Evolutionary conservation across 2,888 invertebrate species (phyloP), one percentile per base, ranked within the genome.

Genomic region (Hemaris fuciformis): DNA sequence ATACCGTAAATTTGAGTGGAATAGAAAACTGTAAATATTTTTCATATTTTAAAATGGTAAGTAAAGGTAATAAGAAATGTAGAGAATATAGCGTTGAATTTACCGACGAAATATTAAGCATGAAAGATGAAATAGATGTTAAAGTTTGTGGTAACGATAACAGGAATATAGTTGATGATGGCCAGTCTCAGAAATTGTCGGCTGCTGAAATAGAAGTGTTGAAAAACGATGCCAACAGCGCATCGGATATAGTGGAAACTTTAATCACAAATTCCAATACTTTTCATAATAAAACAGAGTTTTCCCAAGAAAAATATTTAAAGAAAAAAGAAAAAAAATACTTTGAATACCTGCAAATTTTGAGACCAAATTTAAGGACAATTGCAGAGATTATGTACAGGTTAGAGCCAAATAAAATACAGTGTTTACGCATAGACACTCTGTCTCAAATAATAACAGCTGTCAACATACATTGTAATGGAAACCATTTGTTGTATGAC

Each of bases 321-420:
- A 96, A 96, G 75, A 99, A 99, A 83, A 99, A 99, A 84, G 97
- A 97, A 76, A 96, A 96, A 74, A 99, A 99, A 87, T 99, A 98
- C 87, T 96, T 95, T 79, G 97, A 97, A 76, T 96, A 95, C 77
- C 90, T 98, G 15, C 95, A 95, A 70, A 94, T 99, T 57, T 90
- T 96, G 4, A 95, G 94, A 78, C 98, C 99, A 0, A 97, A 95
- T 41, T 93, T 99, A 62, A 93, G 97, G 53, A 88, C 97, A n/a
- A 86, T 99, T 48, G 93, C 96, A 20, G 97, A 98, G 73, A 96
- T 98, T 76, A 97, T 97, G 86, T 97, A 96, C 79, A 94, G 94
- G 59, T 95, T 96, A 79, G 97, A 97, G 77, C 94, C 97, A 0
- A 90, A 88, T 2, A 96, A 96, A 86, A 94, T 96, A 57, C 93